These are phyloP conservation scores for Pantherophis guttatus DNA, from an alignment of 2,113 vertebrate species.

Conservation along the genomic window DNA sequence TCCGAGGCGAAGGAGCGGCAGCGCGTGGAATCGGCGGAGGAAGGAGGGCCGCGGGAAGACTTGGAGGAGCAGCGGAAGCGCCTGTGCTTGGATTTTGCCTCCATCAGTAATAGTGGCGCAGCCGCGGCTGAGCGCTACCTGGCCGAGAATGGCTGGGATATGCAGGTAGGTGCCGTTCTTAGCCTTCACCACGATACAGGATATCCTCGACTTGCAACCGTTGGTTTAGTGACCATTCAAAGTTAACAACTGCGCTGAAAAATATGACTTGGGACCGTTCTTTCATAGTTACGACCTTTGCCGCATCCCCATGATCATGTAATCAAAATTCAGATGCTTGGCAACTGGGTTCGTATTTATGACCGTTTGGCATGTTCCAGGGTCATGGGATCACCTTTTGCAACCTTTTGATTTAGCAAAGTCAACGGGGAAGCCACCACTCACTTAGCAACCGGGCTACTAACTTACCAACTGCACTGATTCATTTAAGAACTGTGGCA, in stretches of 20 bases:
- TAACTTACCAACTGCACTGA: not conserved
- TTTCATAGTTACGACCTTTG: not conserved
- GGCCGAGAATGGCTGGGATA: slow-evolving; percentile 78
- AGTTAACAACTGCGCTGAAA: not conserved
- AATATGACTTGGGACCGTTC: not conserved
- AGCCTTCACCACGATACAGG: not conserved
- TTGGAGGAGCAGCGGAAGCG: slow-evolving; percentile 62
- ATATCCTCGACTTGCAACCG: not conserved
- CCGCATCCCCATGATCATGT: no score
- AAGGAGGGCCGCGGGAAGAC: not conserved
- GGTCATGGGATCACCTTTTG: not conserved
- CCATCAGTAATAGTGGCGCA: slow-evolving; percentile 69
- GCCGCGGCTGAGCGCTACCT: slow-evolving; percentile 77
- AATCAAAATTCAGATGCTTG: not conserved
- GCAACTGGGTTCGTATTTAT: not conserved
- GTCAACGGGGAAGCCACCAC: not conserved
- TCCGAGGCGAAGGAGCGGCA: not conserved
- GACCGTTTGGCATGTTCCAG: not conserved
- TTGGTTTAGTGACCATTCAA: not conserved
- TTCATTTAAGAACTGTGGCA: not conserved
- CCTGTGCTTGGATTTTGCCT: slow-evolving; percentile 78
- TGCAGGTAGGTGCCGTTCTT: slow-evolving; percentile 74
- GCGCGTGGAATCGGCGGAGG: rapidly evolving
- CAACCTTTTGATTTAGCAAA: not conserved
- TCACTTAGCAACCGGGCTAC: not conserved